These are phyloP conservation scores for Tinea semifulvella DNA, from an alignment of 2,888 invertebrate genomes.

Conservation along the genomic window DNA sequence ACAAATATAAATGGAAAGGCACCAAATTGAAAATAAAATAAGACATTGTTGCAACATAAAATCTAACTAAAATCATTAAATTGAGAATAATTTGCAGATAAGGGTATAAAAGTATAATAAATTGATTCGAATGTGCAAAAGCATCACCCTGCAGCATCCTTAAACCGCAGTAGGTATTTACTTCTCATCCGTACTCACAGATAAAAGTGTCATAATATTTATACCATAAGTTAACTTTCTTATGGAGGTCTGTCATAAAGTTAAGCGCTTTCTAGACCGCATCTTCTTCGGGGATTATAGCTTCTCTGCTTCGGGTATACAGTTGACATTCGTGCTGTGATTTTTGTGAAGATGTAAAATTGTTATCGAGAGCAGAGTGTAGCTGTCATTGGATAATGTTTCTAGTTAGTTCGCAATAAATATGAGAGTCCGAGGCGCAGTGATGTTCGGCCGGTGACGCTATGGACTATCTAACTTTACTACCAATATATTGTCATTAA, in stretches of 20 bases:
- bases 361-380: constrained; percentile 42
- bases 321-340: constrained; percentile 36
- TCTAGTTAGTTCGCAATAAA: constrained; percentile 62
- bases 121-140: constrained; percentile 22
- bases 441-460: constrained; percentile 57
- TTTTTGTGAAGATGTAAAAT: constrained; percentile 31
- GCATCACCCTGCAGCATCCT: constrained; percentile 31
- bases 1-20: no score
- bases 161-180: constrained; percentile 41
- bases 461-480: constrained; percentile 65
- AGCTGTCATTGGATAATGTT: constrained; percentile 58
- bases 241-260: constrained; percentile 56
- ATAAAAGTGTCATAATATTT: constrained; percentile 66
- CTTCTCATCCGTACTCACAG: constrained; percentile 52
- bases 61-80: constrained; percentile 2
- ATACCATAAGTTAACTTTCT: constrained; percentile 59
- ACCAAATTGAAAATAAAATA: constrained; percentile 6
- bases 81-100: constrained; percentile 8
- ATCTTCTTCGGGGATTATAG: constrained; percentile 29
- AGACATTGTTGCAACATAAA: constrained; percentile 5
- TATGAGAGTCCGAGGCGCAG: constrained; percentile 47
- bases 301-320: constrained; percentile 36
- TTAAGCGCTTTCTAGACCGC: constrained; percentile 46
- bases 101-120: constrained; percentile 2
- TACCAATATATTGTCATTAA: constrained; percentile 68